Conservation (phyloP, 2,888 invertebrate genomes). For the Thecophora atra region DNA sequence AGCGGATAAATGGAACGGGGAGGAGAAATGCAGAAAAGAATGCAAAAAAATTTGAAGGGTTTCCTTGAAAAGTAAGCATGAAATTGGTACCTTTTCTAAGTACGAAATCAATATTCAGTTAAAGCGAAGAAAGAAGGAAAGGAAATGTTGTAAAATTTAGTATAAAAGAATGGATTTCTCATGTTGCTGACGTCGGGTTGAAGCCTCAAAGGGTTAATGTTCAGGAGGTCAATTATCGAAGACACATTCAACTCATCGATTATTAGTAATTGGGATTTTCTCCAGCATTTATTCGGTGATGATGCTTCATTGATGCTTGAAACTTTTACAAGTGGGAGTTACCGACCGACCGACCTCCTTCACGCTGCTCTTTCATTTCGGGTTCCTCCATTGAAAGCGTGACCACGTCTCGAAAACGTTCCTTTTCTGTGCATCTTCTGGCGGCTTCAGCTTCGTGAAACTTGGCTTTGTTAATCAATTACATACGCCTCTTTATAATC, state of each 20-base stretch:
- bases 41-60: conserved; percentile 59
- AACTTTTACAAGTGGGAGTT: too few species aligned
- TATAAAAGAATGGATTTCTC: conserved; percentile 17
- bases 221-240: conserved; percentile 28
- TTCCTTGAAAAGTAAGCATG: conserved; percentile 51
- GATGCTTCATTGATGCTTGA: too few species aligned
- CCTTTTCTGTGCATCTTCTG: too few species aligned
- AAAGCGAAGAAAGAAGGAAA: conserved; percentile 11
- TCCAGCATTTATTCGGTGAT: too few species aligned
- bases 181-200: too few species aligned
- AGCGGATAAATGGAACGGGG: conserved; percentile 36
- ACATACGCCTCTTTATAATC: conserved; percentile 17
- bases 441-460: neutral
- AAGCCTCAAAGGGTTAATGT: too few species aligned
- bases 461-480: conserved; percentile 31
- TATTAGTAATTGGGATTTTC: too few species aligned
- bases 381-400: too few species aligned
- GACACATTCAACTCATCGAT: too few species aligned
- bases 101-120: conserved; percentile 30
- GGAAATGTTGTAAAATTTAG: neutral
- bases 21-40: conserved; percentile 45
- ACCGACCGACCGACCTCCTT: too few species aligned
- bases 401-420: too few species aligned
- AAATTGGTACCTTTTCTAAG: conserved; percentile 23
- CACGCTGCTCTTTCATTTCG: too few species aligned